Evolutionary conservation across 2,888 invertebrate genomes (phyloP).

Genomic region (Lomographa bimaculata): DNA sequence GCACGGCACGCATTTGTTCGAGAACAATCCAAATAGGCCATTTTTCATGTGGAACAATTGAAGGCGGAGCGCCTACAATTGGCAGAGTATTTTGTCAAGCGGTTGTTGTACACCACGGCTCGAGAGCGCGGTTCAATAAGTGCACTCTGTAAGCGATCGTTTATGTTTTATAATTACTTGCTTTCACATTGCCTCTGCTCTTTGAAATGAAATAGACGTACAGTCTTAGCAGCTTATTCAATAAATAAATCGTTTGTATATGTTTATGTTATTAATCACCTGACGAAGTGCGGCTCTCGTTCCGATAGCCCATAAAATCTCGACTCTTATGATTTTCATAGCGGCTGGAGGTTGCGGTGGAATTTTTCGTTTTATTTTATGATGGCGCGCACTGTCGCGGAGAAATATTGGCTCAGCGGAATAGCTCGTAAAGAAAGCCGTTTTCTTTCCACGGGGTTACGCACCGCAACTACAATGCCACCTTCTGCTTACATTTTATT

Average conservation of each 20-base stretch:
- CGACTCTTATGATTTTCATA: constrained; percentile 80
- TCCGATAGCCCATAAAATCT: constrained; percentile 74
- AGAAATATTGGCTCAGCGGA: constrained; percentile 83
- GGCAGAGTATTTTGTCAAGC: constrained; percentile 82
- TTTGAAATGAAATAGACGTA: background rate
- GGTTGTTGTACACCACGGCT: constrained; percentile 69
- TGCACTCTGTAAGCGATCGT: constrained; percentile 58
- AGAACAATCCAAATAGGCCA: constrained; percentile 81
- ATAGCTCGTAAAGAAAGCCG: constrained; percentile 83
- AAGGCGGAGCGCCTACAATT: constrained; percentile 79
- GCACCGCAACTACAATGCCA: constrained; percentile 70
- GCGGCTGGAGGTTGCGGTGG: constrained; percentile 71
- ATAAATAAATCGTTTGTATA: constrained; percentile 29
- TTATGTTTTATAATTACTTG: constrained; percentile 12
- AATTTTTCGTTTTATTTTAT: constrained; percentile 84
- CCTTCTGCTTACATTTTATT: constrained; percentile 64
- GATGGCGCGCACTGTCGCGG: constrained; percentile 81
- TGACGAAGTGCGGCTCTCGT: constrained; percentile 56
- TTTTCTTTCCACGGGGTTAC: constrained; percentile 77
- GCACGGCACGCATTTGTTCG: constrained; percentile 81
- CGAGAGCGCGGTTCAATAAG: constrained; percentile 64
- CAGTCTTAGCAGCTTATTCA: too few species aligned
- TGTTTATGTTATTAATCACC: constrained; percentile 71
- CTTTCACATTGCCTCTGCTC: background rate
- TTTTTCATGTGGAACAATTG: constrained; percentile 82